phyloP scores from a whole-genome alignment of 2,113 vertebrate genomes.

The Amblyopsis rosae region DNA sequence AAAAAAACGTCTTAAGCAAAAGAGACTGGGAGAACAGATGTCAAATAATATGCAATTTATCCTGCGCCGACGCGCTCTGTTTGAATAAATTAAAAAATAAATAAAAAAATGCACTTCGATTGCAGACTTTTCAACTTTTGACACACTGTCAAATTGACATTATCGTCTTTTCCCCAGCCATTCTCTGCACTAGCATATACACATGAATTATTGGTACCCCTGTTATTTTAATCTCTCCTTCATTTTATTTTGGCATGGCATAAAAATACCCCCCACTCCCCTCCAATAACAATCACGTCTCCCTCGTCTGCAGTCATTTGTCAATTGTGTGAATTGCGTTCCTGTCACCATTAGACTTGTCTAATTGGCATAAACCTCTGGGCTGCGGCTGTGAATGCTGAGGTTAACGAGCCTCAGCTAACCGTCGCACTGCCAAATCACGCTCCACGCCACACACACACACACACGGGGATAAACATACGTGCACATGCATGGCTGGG shows the following conservation, averaged over 20 bases:
- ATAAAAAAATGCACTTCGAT: not conserved
- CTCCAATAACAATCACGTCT: constrained; percentile 40
- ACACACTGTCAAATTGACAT: not conserved
- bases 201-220: constrained; percentile 12
- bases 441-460: not conserved
- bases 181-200: not conserved
- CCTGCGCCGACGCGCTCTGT: not conserved
- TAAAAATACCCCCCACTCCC: constrained; percentile 28
- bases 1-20: constrained; percentile 55
- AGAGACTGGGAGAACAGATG: constrained; percentile 41
- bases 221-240: constrained; percentile 1
- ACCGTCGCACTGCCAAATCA: constrained; percentile 39
- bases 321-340: constrained; percentile 42
- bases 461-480: constrained; percentile 4
- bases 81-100: not conserved
- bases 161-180: not conserved
- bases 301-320: constrained; percentile 28
- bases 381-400: constrained; percentile 61
- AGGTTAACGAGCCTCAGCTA: constrained; percentile 67
- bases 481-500: not conserved
- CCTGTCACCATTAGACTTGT: constrained; percentile 50
- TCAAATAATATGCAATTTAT: constrained; percentile 32
- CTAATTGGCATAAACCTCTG: constrained; percentile 63
- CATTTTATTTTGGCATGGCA: not conserved
- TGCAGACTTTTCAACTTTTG: not conserved